Base-by-base conservation (phyloP, 2,888 invertebrate species). In the Elegia similella region DNA sequence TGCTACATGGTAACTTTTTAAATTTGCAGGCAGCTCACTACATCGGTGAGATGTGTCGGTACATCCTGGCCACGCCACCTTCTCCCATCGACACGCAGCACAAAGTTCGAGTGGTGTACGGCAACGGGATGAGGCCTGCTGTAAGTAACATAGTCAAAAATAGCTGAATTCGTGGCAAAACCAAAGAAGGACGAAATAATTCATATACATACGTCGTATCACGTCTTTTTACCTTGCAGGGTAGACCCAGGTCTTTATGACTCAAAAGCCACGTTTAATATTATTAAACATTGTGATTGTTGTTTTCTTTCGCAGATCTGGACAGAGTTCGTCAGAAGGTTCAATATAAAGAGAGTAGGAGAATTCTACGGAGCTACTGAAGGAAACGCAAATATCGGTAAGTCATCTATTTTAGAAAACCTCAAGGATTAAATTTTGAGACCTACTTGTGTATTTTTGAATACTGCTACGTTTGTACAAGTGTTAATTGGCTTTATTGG, bases 351-450 rank as follows among this genome's bases (percentile, higher is more conserved):
- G 53, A 93, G 93, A 67, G 96, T 99, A 29, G 95, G 95, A 0
- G 99, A 99, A 88, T 98, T 99, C 86, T 99, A 99, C 78, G 99
- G 99, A 2, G 98, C 98, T 13, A 99, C 99, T 0, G 99, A 99
- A 92, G 99, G 99, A 74, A 99, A 99, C 79, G 98, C 99, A 6
- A 99, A 98, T 79, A 97, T 99, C 63, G 95, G 96, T 96, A 87
- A 86, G 63, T 59, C 6, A 34, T 10, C 8, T 34, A 10, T 34
- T 10, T 2, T 34, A 34, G 12, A 38, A 12, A 12, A 12, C 38
- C 38, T 38, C n/a, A 38, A 47, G 46, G n/a, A n/a, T n/a, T n/a
- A n/a, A n/a, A n/a, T n/a, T n/a, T n/a, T n/a, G n/a, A n/a, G n/a
- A n/a, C n/a, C n/a, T n/a, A n/a, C n/a, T n/a, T n/a, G n/a, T n/a